Conservation (phyloP, 2,797 vertebrate genomes). For the Hipposideros larvatus region DNA sequence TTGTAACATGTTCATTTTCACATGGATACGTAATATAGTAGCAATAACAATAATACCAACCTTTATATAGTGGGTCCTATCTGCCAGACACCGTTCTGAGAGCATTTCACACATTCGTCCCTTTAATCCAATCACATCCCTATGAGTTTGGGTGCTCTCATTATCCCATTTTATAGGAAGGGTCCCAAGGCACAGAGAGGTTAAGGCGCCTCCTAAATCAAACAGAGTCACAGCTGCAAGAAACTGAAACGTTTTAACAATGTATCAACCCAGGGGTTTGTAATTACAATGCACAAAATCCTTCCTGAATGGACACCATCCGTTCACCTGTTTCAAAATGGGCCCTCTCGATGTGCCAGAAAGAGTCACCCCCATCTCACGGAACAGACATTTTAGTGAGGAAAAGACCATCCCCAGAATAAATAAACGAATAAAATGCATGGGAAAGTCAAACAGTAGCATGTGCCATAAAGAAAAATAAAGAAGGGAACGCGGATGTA, state of each 20-base stretch:
- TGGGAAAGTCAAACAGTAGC: background rate
- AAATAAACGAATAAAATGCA: background rate
- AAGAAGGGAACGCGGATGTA: fast-evolving
- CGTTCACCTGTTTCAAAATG: background rate
- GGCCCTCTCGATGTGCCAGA: background rate
- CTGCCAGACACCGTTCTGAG: background rate
- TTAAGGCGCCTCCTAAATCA: background rate
- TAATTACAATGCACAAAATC: background rate
- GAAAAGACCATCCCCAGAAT: background rate
- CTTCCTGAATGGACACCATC: background rate
- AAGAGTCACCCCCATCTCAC: background rate
- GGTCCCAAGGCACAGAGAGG: background rate
- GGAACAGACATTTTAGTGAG: background rate
- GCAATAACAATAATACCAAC: background rate
- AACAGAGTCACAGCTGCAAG: background rate
- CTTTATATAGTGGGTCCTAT: fast-evolving
- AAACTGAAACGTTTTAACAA: background rate
- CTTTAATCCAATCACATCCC: no score
- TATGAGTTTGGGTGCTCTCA: background rate
- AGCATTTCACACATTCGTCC: background rate
- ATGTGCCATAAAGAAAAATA: no score
- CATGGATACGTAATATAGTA: background rate
- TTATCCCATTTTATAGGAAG: background rate
- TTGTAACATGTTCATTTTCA: background rate
- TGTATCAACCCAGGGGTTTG: background rate